A percentile compares a stretch with the other conserved stretches of the same genome.
Evolutionary conservation across 92 coral and sea anemone genomes (phyloP).

Genomic region (Pocillopora grandis): DNA sequence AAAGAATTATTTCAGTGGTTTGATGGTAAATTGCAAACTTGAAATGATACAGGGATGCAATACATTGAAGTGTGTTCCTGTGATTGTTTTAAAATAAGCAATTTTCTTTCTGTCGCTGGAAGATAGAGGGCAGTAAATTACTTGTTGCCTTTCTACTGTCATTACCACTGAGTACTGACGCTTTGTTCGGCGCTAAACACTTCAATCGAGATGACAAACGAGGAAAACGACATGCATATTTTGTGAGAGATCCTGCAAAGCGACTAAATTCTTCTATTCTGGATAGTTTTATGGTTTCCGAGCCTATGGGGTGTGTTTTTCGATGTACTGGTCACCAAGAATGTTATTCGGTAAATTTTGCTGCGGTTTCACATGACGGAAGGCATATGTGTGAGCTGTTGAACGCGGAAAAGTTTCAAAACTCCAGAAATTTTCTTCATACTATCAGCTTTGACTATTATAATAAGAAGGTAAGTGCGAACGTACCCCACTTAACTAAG

Average conservation of each 20-base stretch:
- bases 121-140: too few species aligned
- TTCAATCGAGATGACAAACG: too few species aligned
- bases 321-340: slow-evolving; percentile 3
- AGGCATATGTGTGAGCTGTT: slow-evolving; percentile 29
- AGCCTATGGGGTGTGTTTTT: background rate
- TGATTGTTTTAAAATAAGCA: too few species aligned
- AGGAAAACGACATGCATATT: background rate
- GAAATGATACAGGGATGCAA: too few species aligned
- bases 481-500: too few species aligned
- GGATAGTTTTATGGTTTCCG: background rate
- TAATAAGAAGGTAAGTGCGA: slow-evolving; percentile 21
- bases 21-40: too few species aligned
- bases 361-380: background rate
- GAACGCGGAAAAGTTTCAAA: slow-evolving; percentile 19
- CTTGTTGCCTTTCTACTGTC: too few species aligned
- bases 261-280: background rate
- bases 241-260: background rate
- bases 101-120: too few species aligned
- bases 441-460: slow-evolving; percentile 14
- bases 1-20: too few species aligned
- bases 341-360: slow-evolving; percentile 22
- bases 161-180: too few species aligned
- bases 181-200: too few species aligned
- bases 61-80: too few species aligned
- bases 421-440: background rate